Base-by-base conservation (phyloP, 2,888 invertebrate genomes). In the Erebia ligea region DNA sequence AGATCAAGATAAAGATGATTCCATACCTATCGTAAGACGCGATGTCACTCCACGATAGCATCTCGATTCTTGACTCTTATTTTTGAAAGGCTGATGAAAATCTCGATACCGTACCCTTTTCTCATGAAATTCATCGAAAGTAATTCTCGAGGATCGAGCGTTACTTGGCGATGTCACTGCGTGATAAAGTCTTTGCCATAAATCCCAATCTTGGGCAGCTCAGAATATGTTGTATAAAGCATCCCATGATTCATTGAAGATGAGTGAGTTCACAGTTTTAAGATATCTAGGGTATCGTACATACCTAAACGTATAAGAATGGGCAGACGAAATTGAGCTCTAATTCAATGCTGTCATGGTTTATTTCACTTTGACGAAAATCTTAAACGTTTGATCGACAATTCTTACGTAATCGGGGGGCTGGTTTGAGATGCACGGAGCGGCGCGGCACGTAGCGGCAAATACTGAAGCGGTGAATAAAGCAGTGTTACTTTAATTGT, bases 151-250 rank as follows among this genome's bases (percentile, higher is more conserved):
- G 13, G 45, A 6, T 25, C 25, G 25, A 25, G 25, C 25, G 6
- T 34, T 34, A 34, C 34, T 34, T 34, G 5, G 1, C n/a, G 19
- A 42, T 42, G 57, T 25, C 34, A 57, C 17, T 42, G 40, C n/a
- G 19, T 61, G 61, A 61, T 61, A 61, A 61, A 61, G 48, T 61
- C 61, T 15, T 45, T 45, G 45, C 61, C 61, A 61, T 45, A 59
- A 45, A 61, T 21, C 61, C 19, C 15, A 8, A 19, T 19, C 40
- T 19, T 2, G 45, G 13, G 19, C 42, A 45, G 21, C 4, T 45
- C 0, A 1, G 2, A n/a, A 10, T 56, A 2, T 11, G 25, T 15
- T 57, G 25, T 25, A 57, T 21, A 25, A 57, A 34, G 34, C 34
- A 25, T 57, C 25, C 57, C 25, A 15, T 52, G 52, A 52, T 9